These are phyloP conservation scores for Trissonchulus sp. DNA, from an alignment of 2,888 invertebrate species.

Conservation along the genomic window DNA sequence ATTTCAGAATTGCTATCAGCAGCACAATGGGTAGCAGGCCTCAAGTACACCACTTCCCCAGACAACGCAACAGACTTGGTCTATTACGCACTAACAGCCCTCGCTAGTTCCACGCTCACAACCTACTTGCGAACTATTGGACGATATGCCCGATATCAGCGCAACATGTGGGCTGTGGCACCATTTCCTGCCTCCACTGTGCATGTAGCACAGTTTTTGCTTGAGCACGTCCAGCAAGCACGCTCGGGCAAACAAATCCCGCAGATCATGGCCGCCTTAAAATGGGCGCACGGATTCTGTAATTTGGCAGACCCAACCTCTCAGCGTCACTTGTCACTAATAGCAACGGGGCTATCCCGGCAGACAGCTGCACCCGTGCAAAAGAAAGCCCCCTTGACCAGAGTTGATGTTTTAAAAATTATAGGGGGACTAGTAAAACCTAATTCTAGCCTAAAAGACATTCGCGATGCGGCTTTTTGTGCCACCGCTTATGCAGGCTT, in stretches of 20 bases:
- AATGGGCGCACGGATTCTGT: not conserved
- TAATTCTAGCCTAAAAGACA: not conserved
- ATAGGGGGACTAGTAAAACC: not conserved
- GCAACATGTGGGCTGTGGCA: not conserved
- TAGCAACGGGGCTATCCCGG: not conserved
- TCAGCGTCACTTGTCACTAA: not conserved
- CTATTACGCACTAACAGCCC: too few species aligned
- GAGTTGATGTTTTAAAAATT: not conserved
- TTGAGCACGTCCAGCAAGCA: not conserved
- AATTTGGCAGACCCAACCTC: not conserved
- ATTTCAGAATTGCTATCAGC: too few species aligned
- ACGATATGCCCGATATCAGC: not conserved
- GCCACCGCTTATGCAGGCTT: not conserved
- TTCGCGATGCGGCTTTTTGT: not conserved
- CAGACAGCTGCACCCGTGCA: not conserved
- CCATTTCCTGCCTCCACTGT: not conserved
- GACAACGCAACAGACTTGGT: too few species aligned
- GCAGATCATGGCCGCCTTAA: not conserved
- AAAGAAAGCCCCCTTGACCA: not conserved
- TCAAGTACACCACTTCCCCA: too few species aligned
- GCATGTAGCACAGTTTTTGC: not conserved
- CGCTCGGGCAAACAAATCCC: not conserved
- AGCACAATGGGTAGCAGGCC: too few species aligned
- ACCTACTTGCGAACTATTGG: not conserved
- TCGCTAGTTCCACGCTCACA: too few species aligned